A percentile compares a stretch with the other conserved stretches of the same genome.
Evolutionary conservation across 2,888 invertebrate genomes (phyloP).

Genomic region (Trissoscelio sp.): DNA sequence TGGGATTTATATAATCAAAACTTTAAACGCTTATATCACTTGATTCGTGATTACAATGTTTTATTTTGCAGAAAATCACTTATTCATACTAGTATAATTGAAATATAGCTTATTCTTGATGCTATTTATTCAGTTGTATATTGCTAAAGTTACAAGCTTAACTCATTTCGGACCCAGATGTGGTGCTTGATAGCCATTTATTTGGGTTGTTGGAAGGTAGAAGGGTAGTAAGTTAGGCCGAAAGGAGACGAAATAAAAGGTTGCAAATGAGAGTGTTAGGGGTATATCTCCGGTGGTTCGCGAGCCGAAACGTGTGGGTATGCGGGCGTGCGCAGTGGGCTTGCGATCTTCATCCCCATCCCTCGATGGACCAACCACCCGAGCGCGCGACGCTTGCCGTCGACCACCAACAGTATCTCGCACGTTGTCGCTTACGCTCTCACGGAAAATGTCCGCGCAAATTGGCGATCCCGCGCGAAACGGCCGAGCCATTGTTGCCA

Average conservation of each 20-base stretch:
- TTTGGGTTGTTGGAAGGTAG: too few species aligned
- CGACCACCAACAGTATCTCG: slow-evolving; percentile 73
- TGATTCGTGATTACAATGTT: too few species aligned
- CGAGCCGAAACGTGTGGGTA: slow-evolving; percentile 74
- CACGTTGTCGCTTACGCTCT: slow-evolving; percentile 72
- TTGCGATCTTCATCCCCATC: slow-evolving; percentile 72
- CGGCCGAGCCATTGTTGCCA: slow-evolving; percentile 5
- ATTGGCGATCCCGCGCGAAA: slow-evolving; percentile 18
- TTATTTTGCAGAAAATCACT: too few species aligned
- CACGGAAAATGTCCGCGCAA: slow-evolving; percentile 63
- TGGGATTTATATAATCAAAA: too few species aligned
- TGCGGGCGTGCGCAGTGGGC: slow-evolving; percentile 60
- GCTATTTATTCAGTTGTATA: too few species aligned
- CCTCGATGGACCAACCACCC: slow-evolving; percentile 76
- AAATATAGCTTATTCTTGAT: too few species aligned
- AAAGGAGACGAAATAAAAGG: slow-evolving; percentile 15
- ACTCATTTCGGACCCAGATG: too few species aligned
- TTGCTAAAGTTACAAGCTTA: too few species aligned
- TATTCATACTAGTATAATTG: too few species aligned
- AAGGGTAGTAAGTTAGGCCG: too few species aligned
- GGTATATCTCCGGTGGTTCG: slow-evolving; percentile 37
- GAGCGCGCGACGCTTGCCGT: slow-evolving; percentile 72
- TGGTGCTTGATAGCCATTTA: too few species aligned
- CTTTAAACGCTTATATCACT: too few species aligned
- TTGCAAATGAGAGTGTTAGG: slow-evolving; percentile 21